Evolutionary conservation across 1,140 invertebrate species (phyloP), one percentile per base, ranked within the genome.

Genomic region (fruit fly (Drosophila melanogaster)): DNA sequence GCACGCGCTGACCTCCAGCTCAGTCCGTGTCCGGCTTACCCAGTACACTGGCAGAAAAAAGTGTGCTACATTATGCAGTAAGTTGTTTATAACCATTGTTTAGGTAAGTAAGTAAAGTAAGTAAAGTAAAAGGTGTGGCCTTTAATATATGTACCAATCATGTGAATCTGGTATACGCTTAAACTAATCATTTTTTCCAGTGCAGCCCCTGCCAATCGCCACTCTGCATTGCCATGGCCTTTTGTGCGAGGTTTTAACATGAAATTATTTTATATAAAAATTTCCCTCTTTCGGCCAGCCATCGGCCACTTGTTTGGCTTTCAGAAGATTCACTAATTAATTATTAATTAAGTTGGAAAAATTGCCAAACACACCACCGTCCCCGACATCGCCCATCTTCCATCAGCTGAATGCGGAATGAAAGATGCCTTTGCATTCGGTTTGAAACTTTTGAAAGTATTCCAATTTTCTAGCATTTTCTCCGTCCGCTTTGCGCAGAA

Each of bases 331-430:
- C 67, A 75, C 84, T 87, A 87, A 87, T 87, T 87, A 87, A 89
- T 89, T 74, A 87, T 87, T 87, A 87, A 87, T 87, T 89, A 87
- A 80, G 84, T 79, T 84, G 66, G 66, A 77, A 61, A 64, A 84
- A 80, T 77, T 67, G 64, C 65, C 59, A 67, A 72, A 58, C 49
- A 55, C 7, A 8, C 26, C 7, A 1, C 26, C 26, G 6, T 7
- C 1, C 71, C 12, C 7, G 1, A 1, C 24, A 0, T 0, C 38
- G 7, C 6, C 41, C 54, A 40, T 33, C 17, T 12, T 58, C 17
- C 44, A 22, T 22, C 19, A 17, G 33, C 38, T 41, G 61, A 59
- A 22, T 22, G 41, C 53, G 53, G 4, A 47, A 35, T 37, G 37
- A 44, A 54, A 41, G 43, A 60, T 67, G 64, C 40, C 69, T 73